phyloP scores from a whole-genome alignment of 2,797 vertebrate genomes.

The Falco naumanni region DNA sequence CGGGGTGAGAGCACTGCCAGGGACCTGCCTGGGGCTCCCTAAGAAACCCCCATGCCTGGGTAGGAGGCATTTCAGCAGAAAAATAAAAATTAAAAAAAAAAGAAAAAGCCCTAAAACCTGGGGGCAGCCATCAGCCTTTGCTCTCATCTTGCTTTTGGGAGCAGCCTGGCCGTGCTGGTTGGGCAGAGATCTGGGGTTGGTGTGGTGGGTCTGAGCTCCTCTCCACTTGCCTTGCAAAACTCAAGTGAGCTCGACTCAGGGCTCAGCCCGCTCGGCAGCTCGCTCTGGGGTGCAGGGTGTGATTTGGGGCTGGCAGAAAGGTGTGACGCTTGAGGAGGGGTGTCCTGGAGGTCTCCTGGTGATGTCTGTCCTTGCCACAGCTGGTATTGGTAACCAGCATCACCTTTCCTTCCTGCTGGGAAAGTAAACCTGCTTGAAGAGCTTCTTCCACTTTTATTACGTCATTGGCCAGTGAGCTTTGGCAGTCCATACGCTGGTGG shows the following conservation, averaged over 20 bases:
- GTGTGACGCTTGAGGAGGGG: background rate
- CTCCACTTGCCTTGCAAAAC: background rate
- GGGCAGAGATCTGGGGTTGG: background rate
- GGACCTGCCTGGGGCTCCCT: background rate
- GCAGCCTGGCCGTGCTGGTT: background rate
- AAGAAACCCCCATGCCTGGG: background rate
- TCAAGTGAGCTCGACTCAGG: accelerated
- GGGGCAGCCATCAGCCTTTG: background rate
- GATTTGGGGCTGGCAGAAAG: background rate
- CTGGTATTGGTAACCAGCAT: background rate
- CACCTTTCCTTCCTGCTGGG: background rate
- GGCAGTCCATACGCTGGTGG: background rate
- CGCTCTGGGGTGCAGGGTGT: background rate
- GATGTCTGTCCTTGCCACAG: background rate
- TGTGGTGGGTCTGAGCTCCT: background rate
- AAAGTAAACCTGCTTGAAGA: background rate
- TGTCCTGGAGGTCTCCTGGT: background rate
- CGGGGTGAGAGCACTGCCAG: background rate
- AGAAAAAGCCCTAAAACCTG: no score
- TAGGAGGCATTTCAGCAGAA: background rate
- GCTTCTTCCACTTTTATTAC: background rate
- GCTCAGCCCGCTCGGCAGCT: background rate
- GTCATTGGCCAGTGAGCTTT: background rate
- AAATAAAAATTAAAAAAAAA: background rate
- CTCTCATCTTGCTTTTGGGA: background rate